These are phyloP conservation scores for Pheucticus melanocephalus DNA, from an alignment of 2,113 vertebrate genomes.

Conservation along the genomic window DNA sequence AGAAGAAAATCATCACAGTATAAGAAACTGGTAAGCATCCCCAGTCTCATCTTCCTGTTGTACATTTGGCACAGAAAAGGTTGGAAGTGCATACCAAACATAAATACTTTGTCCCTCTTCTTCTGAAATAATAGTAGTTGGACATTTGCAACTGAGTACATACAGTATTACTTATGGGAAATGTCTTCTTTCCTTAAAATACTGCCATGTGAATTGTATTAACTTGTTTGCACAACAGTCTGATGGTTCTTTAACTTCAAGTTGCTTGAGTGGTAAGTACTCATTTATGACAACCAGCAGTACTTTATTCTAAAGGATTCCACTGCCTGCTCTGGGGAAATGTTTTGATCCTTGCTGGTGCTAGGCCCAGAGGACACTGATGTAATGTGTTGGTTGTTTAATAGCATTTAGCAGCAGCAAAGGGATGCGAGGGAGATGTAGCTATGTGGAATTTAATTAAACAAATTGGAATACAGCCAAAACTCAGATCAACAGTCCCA, in stretches of 20 bases:
- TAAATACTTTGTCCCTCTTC: neutral
- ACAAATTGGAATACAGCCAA: neutral
- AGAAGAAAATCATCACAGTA: neutral
- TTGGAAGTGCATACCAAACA: neutral
- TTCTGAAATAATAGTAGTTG: neutral
- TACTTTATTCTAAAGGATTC: neutral
- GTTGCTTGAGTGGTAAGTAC: neutral
- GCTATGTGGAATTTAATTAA: slow-evolving; percentile 34
- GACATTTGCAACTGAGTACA: neutral
- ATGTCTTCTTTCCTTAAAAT: neutral
- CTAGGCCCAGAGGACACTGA: neutral
- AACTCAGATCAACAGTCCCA: neutral
- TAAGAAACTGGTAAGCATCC: neutral
- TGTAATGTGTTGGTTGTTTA: neutral
- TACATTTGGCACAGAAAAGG: neutral
- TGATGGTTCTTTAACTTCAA: neutral
- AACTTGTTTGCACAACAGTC: neutral
- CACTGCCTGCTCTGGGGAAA: neutral
- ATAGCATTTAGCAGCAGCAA: neutral
- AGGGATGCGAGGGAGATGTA: neutral
- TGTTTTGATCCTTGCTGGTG: neutral
- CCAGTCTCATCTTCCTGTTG: neutral
- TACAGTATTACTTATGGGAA: neutral
- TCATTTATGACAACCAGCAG: neutral
- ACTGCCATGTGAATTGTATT: neutral